Percentiles rank a stretch among this genome's conserved stretches.
phyloP scores from a whole-genome alignment of 2,888 invertebrate species.

The Morinoia aosen region DNA sequence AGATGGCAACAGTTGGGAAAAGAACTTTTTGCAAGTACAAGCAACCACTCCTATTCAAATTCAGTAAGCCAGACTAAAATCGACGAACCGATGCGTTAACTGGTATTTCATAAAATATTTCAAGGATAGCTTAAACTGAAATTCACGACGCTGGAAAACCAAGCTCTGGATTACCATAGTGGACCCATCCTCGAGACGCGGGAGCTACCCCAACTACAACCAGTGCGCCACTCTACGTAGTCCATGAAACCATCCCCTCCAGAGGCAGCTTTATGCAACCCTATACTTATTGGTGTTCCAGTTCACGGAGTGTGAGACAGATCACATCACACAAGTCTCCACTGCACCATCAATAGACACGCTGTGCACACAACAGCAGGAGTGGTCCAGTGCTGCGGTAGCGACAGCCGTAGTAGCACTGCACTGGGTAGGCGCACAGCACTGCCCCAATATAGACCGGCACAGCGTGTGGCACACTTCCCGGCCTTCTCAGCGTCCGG shows the following conservation, averaged over 20 bases:
- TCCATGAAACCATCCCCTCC: background rate
- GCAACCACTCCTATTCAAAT: background rate
- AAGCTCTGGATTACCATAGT: background rate
- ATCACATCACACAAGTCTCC: too few relatives aligned
- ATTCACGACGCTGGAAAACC: background rate
- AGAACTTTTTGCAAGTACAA: background rate
- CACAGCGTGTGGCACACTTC: background rate
- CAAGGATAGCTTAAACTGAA: background rate
- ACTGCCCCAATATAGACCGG: slow-evolving; percentile 1
- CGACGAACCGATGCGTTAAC: background rate
- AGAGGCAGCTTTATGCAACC: too few relatives aligned
- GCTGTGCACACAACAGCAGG: background rate
- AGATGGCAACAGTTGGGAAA: background rate
- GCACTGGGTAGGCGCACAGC: background rate
- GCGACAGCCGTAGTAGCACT: background rate
- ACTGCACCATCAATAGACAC: background rate
- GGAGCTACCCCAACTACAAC: background rate
- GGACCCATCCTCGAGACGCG: background rate
- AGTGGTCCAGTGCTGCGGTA: background rate
- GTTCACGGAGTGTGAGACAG: too few relatives aligned
- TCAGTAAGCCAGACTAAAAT: background rate
- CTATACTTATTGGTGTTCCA: too few relatives aligned
- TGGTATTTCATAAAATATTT: background rate
- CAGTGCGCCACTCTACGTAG: background rate
- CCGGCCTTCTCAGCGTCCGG: background rate